A percentile compares a stretch with the other conserved stretches of the same genome.
phyloP scores from a whole-genome alignment of 2,113 vertebrate species.

The Camelus bactrianus region DNA sequence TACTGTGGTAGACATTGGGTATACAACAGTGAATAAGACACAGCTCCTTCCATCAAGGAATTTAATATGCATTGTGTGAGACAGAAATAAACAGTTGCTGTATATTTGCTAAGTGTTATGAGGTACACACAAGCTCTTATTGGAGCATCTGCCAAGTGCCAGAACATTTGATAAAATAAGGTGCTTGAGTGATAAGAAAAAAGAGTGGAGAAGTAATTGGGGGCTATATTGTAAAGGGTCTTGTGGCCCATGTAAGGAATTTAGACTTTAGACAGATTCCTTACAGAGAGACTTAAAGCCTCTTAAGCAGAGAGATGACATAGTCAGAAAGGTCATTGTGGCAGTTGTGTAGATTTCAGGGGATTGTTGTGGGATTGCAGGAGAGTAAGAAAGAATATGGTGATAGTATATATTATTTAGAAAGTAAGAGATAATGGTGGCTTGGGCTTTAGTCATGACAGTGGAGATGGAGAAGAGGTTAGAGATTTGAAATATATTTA shows the following conservation, averaged over 20 bases:
- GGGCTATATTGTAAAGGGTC: neutral
- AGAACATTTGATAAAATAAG: slow-evolving; percentile 45
- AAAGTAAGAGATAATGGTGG: neutral
- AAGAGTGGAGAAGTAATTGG: neutral
- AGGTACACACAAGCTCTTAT: neutral
- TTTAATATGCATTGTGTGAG: neutral
- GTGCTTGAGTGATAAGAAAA: slow-evolving; percentile 5
- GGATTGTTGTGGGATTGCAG: neutral
- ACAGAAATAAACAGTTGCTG: neutral
- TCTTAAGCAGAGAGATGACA: neutral
- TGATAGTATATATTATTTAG: neutral
- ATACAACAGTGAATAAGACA: neutral
- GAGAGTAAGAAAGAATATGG: neutral
- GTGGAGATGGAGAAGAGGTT: neutral
- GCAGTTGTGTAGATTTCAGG: neutral
- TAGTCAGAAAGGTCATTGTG: neutral
- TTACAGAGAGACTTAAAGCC: slow-evolving; percentile 11
- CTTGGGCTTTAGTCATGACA: neutral
- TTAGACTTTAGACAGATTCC: slow-evolving; percentile 34
- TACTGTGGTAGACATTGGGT: neutral
- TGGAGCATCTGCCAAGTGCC: neutral
- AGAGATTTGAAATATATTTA: slow-evolving; percentile 31
- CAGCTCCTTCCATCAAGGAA: neutral
- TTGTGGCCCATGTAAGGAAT: slow-evolving; percentile 1
- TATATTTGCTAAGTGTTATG: neutral